Base-by-base conservation (phyloP, 1,140 invertebrate species). In the Neodiprion fabricii region DNA sequence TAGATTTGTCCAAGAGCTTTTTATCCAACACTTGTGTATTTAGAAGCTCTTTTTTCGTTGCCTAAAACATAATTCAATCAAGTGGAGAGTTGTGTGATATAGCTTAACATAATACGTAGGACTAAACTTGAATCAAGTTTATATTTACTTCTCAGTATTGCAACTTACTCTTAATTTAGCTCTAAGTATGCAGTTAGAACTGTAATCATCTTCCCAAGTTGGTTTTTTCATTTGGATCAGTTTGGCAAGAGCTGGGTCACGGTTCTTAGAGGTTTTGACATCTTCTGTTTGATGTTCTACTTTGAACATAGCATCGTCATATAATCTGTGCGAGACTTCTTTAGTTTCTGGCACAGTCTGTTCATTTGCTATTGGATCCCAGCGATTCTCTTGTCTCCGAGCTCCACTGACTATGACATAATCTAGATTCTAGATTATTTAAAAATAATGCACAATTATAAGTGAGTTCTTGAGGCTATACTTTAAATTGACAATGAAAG, bases 291-390 rank as follows among this genome's bases (percentile, higher is more conserved):
- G 94, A 89, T 99, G 97, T 86, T 99, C 97, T 75, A 99, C 89
- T 87, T 94, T 97, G 85, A 94, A 99, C 98, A 99, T 99, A 23
- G 97, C 93, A 93, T 99, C 97, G 81, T 96, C 95, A 79, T 95
- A 96, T 40, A 99, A 86, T 80, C 95, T 93, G 80, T 95, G 95
- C 73, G 95, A 96, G 9, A 94, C 93, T 85, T 95, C 94, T 85
- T 98, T 98, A 8, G 96, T 96, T 85, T 96, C 94, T 1, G 96
- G 94, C 1, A 96, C 94, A 78, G 96, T 93, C 86, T 99, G 98
- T 74, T 96, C 98, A 92, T 99, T 99, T 82, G 98, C 93, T 70
- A 93, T 94, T 0, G 98, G 97, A 90, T 99, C 98, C 97, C 98
- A 99, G 79, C 98, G 91, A 86, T 97, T 97, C 87, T 99, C 98